Evolutionary conservation across 1,140 invertebrate genomes (phyloP), one percentile per base, ranked within the genome.

Genomic region (Drosophila mayri): DNA sequence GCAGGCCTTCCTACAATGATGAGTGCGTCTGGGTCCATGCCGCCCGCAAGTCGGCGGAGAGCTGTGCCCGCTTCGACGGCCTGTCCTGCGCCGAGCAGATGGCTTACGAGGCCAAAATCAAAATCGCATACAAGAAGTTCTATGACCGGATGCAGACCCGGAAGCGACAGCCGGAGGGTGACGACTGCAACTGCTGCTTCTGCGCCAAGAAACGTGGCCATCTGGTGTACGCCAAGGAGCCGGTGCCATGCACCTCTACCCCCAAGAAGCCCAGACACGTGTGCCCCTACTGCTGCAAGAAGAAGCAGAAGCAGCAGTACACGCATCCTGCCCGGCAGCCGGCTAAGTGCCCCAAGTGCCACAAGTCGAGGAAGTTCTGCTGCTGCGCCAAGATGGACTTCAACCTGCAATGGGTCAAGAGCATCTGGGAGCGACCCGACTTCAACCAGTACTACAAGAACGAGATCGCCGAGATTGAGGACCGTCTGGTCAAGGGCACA

Each of bases 21-120:
- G 91, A 92, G 57, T 92, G 91, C 43, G 81, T 92, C 12, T 92
- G 86, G 84, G 88, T 92, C 44, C 91, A 92, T 74, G 91, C 91
- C 2, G 88, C 91, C 0, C 49, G 79, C 4, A 92, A 92, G 40
- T 72, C 83, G 0, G 90, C 91, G 12, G 91, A 92, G 54, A 79
- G 79, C 44, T 92, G 74, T 73, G 91, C 91, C 8, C 80, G 88
- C 18, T 92, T 84, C 43, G 91, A 92, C 55, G 91, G 91, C 0
- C 74, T 92, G 9, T 82, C 85, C 28, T 92, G 91, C 41, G 52
- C 54, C 28, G 91, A 92, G 12, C 88, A 92, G 50, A 20, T 83
- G 64, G 91, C 80, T 8, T 73, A 80, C 14, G 91, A 92, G 75
- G 85, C 88, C 16, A 92, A 92, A 47, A 91, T 92, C 3, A 91